phyloP scores from a whole-genome alignment of 2,888 invertebrate genomes.

The Lasioglossum villosulum region DNA sequence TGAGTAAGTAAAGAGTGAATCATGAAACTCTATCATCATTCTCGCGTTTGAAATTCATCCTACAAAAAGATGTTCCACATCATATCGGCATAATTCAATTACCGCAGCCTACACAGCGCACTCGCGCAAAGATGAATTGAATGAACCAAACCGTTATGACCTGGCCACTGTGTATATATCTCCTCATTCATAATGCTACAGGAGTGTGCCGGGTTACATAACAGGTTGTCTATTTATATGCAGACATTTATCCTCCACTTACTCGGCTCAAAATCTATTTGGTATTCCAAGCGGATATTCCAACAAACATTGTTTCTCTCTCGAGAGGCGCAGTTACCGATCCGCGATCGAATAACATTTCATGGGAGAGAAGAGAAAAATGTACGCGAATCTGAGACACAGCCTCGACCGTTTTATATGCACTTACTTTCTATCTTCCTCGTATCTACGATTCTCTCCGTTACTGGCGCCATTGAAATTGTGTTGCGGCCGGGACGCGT shows the following conservation, averaged over 20 bases:
- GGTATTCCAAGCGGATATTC: background rate
- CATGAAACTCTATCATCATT: background rate
- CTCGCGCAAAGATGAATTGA: background rate
- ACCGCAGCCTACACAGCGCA: background rate
- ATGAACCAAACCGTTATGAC: slow-evolving; percentile 11
- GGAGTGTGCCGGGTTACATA: slow-evolving; percentile 4
- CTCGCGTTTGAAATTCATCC: background rate
- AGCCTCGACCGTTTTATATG: background rate
- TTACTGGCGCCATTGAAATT: slow-evolving; percentile 74
- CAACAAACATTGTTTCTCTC: background rate
- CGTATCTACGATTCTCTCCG: slow-evolving; percentile 78
- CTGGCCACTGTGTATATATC: background rate
- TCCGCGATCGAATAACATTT: background rate
- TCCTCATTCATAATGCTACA: slow-evolving; percentile 16
- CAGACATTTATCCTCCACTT: slow-evolving; percentile 9
- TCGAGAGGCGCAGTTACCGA: background rate
- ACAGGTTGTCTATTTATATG: slow-evolving; percentile 2
- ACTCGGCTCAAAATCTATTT: background rate
- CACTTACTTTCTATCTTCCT: slow-evolving; percentile 80
- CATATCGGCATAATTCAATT: background rate
- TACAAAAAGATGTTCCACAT: background rate
- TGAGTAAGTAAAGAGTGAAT: background rate
- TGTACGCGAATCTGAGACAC: background rate
- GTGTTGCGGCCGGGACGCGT: slow-evolving; percentile 76
- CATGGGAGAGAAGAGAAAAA: background rate